These are phyloP conservation scores for Poecilia velifera DNA, from an alignment of 2,797 vertebrate species.

Conservation along the genomic window DNA sequence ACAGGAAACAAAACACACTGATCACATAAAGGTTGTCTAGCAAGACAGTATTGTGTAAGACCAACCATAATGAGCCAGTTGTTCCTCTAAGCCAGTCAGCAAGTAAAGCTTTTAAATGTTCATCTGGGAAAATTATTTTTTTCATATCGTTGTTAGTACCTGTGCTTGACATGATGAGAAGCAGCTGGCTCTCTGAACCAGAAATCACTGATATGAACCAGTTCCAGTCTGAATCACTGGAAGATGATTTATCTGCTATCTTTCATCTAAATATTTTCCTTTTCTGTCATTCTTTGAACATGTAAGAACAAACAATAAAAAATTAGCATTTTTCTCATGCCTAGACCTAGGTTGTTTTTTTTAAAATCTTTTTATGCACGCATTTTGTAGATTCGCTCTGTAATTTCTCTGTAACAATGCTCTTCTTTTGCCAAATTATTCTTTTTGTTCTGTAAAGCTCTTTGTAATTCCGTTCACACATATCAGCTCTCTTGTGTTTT, in stretches of 20 bases:
- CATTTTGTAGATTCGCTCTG: background rate
- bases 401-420: background rate
- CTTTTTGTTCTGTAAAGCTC: background rate
- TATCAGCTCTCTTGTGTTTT: background rate
- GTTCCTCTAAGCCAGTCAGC: background rate
- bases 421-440: background rate
- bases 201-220: background rate
- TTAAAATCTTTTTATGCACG: background rate
- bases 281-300: background rate
- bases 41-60: conserved; percentile 16
- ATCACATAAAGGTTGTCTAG: conserved; percentile 3
- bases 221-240: background rate
- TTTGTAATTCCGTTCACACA: background rate
- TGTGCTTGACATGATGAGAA: too few species aligned
- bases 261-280: background rate
- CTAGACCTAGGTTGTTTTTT: background rate
- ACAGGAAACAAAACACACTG: background rate
- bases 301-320: background rate
- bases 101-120: too few species aligned
- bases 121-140: background rate
- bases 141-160: background rate
- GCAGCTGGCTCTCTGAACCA: too few species aligned
- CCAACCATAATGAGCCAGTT: conserved; percentile 8
- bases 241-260: background rate
- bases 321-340: background rate